Conservation (phyloP, 2,888 invertebrate species). For the Eristalis arbustorum region DNA sequence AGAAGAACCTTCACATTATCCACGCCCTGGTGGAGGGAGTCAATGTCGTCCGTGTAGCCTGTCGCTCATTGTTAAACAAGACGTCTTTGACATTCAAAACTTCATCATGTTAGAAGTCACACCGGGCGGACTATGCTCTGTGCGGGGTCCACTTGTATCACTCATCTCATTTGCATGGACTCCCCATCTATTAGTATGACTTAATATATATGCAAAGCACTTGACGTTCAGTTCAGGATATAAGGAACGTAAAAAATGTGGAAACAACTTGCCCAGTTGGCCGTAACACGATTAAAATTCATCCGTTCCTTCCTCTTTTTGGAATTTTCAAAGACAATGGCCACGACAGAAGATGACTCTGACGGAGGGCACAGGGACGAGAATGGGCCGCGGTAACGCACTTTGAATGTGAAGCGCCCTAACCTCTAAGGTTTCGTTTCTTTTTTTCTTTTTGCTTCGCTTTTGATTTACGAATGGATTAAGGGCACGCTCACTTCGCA, state of each 20-base stretch:
- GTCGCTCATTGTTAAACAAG: not conserved
- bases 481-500: constrained; percentile 46
- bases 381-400: not conserved
- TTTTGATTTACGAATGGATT: constrained; percentile 63
- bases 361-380: constrained; percentile 4
- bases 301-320: not conserved
- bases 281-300: constrained; percentile 48
- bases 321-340: constrained; percentile 48
- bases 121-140: not conserved
- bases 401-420: constrained; percentile 32
- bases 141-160: not conserved
- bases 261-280: constrained; percentile 43
- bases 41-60: not conserved
- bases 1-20: not conserved
- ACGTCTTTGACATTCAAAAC: not conserved
- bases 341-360: constrained; percentile 9
- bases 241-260: constrained; percentile 7
- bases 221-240: constrained; percentile 22
- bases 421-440: constrained; percentile 19
- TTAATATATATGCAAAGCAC: constrained; percentile 68
- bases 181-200: constrained; percentile 19
- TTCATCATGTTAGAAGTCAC: not conserved
- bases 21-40: not conserved
- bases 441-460: not conserved
- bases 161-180: constrained; percentile 53